Base-by-base conservation (phyloP, 2,888 invertebrate species). In the Pterostichus niger region DNA sequence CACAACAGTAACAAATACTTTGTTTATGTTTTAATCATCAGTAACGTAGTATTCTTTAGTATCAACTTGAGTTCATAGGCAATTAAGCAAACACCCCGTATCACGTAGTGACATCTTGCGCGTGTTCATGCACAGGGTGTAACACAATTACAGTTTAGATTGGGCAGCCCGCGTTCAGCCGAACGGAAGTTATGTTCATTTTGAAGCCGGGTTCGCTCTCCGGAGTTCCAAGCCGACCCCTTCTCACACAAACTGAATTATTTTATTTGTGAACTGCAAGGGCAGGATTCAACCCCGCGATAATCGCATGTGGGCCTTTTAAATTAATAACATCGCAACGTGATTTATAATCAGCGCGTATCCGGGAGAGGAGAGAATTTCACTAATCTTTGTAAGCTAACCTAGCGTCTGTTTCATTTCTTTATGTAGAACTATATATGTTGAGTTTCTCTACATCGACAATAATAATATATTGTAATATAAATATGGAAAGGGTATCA, bases 81-180 rank as follows among this genome's bases (percentile, higher is more conserved):
- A 40, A 40, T 40, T 40, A 40, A 40, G 40, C 40, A 40, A 40
- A 40, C 40, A 40, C 40, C 40, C 40, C 40, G 40, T 40, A 40
- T 40, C 40, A 24, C n/a, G 13, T 33, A 5, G 44, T 44, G 44
- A 17, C 44, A 71, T 71, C 68, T 71, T 71, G 40, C 68, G 24
- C 40, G 56, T 56, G 56, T 17, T 56, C 13, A 44, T 71, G 44
- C 44, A 71, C 64, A 31, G 17, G 59, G 44, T 24, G 88, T 88
- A 88, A 89, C 88, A 88, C 88, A 89, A 89, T 89, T 89, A 89
- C 87, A 87, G 88, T 89, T 88, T 88, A 88, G 88, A 88, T 89
- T 88, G 88, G 88, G 87, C 88, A 87, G 88, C 87, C 86, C 87
- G 87, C 87, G 87, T 87, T 87, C 88, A 87, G 86, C 88, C 88